phyloP scores from a whole-genome alignment of 2,113 vertebrate species.

The Trichechus manatus region DNA sequence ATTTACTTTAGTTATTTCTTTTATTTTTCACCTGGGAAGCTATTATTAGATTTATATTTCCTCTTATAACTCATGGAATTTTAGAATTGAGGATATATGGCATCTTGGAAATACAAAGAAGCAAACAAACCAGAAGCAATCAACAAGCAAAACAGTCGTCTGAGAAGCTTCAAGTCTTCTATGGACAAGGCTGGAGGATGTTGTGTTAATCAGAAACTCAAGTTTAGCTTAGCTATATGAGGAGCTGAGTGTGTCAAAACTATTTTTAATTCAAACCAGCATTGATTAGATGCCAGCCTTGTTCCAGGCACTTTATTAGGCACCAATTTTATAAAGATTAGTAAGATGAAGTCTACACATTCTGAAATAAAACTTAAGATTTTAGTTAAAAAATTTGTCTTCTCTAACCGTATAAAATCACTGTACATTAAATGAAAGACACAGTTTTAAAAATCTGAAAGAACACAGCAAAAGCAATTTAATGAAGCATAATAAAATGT shows the following conservation, averaged over 20 bases:
- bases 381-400: constrained; percentile 54
- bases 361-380: constrained; percentile 45
- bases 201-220: neutral
- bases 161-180: neutral
- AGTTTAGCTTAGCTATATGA: neutral
- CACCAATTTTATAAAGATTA: neutral
- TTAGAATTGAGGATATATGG: constrained; percentile 21
- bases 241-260: neutral
- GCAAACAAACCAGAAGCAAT: neutral
- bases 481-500: constrained; percentile 55
- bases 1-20: constrained; percentile 9
- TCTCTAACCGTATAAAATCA: constrained; percentile 55
- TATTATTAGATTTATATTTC: constrained; percentile 25
- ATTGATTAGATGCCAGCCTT: neutral
- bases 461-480: constrained; percentile 57
- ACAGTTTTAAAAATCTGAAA: constrained; percentile 41
- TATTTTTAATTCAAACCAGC: neutral
- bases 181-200: neutral
- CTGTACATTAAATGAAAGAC: constrained; percentile 48
- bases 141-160: neutral
- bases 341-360: neutral
- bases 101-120: constrained; percentile 17
- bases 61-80: neutral
- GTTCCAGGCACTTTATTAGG: neutral
- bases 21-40: neutral